These are phyloP conservation scores for Ischnura elegans DNA, from an alignment of 2,888 invertebrate species.

Conservation along the genomic window DNA sequence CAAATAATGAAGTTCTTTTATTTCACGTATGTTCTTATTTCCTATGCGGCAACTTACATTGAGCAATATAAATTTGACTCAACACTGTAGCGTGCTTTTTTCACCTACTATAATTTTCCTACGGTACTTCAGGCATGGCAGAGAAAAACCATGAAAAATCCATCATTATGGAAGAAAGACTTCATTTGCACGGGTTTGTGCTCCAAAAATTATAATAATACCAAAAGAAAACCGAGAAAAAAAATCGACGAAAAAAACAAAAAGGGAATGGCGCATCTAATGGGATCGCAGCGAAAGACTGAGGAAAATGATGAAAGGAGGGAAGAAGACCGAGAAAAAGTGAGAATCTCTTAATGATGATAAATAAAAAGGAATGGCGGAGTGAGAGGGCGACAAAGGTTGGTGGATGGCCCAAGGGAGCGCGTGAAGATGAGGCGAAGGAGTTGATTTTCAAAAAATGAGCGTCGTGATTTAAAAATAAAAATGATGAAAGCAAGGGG, in stretches of 20 bases:
- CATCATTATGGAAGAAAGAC: not conserved
- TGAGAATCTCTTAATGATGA: not conserved
- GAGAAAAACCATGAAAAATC: not conserved
- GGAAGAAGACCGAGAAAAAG: not conserved
- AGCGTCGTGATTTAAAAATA: not conserved
- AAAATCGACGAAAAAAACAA: no score
- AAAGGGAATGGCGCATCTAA: not conserved
- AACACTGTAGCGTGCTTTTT: no score
- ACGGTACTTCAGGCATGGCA: no score
- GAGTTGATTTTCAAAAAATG: constrained; percentile 6
- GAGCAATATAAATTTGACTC: no score
- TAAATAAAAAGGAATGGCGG: constrained; percentile 23
- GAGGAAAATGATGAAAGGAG: not conserved
- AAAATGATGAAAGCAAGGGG: no score
- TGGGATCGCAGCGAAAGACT: not conserved
- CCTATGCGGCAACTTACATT: no score
- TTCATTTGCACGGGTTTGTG: not conserved
- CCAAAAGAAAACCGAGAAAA: not conserved
- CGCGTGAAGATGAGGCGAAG: not conserved
- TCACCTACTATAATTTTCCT: no score
- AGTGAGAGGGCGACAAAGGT: not conserved
- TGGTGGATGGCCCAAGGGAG: not conserved
- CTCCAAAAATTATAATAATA: not conserved
- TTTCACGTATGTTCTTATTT: no score
- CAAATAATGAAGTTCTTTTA: no score